phyloP scores from a whole-genome alignment of 2,797 vertebrate genomes.

The Gallinago stenura region DNA sequence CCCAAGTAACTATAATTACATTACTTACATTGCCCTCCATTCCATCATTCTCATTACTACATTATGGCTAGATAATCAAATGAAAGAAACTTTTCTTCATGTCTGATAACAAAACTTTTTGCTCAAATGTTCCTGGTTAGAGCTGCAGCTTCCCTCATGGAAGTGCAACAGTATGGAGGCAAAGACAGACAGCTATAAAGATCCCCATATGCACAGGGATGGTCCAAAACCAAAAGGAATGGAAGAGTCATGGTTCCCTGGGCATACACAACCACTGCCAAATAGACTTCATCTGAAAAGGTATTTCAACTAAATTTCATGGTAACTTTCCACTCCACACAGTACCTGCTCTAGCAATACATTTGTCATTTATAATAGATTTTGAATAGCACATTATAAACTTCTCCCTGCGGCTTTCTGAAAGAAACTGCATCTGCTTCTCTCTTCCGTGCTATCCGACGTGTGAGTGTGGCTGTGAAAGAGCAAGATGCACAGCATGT shows the following conservation, averaged over 20 bases:
- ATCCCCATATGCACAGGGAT: constrained; percentile 41
- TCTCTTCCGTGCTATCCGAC: background rate
- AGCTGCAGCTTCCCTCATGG: constrained; percentile 31
- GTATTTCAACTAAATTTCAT: background rate
- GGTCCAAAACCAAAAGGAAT: constrained; percentile 23
- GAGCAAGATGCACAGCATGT: background rate
- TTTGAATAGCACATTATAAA: background rate
- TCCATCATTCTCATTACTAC: constrained; percentile 66
- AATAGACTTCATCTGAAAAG: background rate
- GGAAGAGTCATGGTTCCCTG: background rate
- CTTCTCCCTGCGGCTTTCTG: constrained; percentile 45
- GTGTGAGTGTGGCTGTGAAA: background rate
- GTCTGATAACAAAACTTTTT: constrained; percentile 57
- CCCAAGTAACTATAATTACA: constrained; percentile 31
- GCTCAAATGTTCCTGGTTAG: constrained; percentile 44
- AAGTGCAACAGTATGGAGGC: constrained; percentile 18
- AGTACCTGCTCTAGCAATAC: background rate
- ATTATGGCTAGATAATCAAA: constrained; percentile 60
- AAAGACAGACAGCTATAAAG: constrained; percentile 36
- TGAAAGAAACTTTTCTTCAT: constrained; percentile 55
- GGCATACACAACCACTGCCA: background rate
- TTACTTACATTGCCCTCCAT: constrained; percentile 72
- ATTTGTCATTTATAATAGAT: constrained; percentile 21
- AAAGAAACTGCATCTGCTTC: constrained; percentile 41
- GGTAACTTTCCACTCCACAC: background rate